Percentiles rank a stretch among this genome's conserved stretches.
phyloP scores from a whole-genome alignment of 2,888 invertebrate genomes.

The Phlogophora meticulosa region DNA sequence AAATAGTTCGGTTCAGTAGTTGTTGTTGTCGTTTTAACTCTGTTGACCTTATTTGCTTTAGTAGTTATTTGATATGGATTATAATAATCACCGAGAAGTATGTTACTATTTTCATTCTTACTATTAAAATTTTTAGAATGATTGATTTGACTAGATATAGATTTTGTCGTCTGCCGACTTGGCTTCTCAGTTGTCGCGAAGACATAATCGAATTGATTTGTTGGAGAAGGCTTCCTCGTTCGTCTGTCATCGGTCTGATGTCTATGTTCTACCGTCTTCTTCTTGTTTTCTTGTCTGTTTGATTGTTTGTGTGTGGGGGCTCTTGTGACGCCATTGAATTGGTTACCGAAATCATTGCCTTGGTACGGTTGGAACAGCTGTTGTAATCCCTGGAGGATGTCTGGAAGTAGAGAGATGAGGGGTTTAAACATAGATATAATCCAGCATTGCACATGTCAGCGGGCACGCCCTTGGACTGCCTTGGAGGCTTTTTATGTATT shows the following conservation, averaged over 20 bases:
- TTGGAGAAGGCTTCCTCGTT: slow-evolving; percentile 42
- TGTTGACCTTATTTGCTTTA: slow-evolving; percentile 27
- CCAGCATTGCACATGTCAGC: too few species aligned
- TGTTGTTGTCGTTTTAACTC: slow-evolving; percentile 23
- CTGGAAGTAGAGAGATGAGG: slow-evolving; percentile 70
- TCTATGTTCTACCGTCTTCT: slow-evolving; percentile 43
- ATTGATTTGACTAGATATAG: slow-evolving; percentile 59
- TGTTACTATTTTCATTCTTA: slow-evolving; percentile 54
- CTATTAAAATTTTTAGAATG: slow-evolving; percentile 33
- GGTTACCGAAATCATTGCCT: slow-evolving; percentile 32
- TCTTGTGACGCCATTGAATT: slow-evolving; percentile 51
- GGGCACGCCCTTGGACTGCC: too few species aligned
- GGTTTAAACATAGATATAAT: background rate
- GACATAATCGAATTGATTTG: slow-evolving; percentile 60
- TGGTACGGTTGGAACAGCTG: slow-evolving; percentile 71
- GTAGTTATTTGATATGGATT: slow-evolving; percentile 46
- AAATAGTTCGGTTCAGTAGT: slow-evolving; percentile 19
- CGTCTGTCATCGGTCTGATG: slow-evolving; percentile 40
- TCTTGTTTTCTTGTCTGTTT: slow-evolving; percentile 45
- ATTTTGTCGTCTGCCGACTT: slow-evolving; percentile 63
- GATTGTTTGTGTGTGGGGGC: slow-evolving; percentile 44
- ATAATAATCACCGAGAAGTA: slow-evolving; percentile 33
- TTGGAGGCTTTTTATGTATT: too few species aligned
- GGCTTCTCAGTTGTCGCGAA: slow-evolving; percentile 67
- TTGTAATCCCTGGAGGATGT: slow-evolving; percentile 79